Conservation (phyloP, 2,888 invertebrate genomes). For the Ectemnius lituratus region DNA sequence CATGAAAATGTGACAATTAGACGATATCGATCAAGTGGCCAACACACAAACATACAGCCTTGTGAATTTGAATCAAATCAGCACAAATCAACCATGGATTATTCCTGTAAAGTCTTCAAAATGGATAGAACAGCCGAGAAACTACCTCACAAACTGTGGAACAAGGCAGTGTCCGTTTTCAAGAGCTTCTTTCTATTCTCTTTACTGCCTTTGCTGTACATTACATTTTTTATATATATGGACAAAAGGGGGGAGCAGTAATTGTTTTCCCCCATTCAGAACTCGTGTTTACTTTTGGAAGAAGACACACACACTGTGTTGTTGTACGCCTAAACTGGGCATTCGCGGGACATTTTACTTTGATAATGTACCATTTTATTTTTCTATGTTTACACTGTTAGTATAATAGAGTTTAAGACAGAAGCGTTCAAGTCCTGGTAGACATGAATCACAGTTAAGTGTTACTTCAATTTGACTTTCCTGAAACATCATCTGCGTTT, state of each 20-base stretch:
- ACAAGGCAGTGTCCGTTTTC: slow-evolving; percentile 35
- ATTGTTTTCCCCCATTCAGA: background rate
- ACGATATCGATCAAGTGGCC: background rate
- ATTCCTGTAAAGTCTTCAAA: background rate
- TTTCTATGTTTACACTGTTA: background rate
- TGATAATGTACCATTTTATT: background rate
- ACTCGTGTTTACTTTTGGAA: background rate
- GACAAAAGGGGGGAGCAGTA: slow-evolving; percentile 20
- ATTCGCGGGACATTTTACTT: background rate
- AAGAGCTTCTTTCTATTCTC: slow-evolving; percentile 64
- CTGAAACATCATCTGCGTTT: background rate
- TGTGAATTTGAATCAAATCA: background rate
- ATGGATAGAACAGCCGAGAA: background rate
- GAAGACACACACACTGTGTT: background rate
- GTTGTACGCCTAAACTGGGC: no score
- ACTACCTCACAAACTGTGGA: background rate
- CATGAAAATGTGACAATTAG: background rate
- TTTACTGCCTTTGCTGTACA: slow-evolving; percentile 61
- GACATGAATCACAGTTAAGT: background rate
- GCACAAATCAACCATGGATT: background rate
- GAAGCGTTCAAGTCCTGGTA: background rate
- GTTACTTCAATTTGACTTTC: background rate
- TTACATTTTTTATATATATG: slow-evolving; percentile 62
- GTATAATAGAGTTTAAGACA: background rate
- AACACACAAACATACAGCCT: background rate